Conservation (phyloP, 2,797 vertebrate genomes). For the Anabas testudineus region DNA sequence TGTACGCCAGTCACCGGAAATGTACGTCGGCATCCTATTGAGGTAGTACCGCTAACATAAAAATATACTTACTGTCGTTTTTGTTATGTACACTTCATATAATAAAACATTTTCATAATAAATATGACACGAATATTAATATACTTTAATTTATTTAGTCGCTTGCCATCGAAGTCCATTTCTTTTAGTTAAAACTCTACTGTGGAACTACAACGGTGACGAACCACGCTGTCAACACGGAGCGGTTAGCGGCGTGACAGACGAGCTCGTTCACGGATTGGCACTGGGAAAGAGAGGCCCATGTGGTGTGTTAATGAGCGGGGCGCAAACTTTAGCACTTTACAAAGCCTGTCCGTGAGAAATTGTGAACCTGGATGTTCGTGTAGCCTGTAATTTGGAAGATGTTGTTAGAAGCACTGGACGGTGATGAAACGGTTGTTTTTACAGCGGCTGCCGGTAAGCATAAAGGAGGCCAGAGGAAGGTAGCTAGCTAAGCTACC, state of each 20-base stretch:
- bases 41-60: neutral
- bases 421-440: constrained; percentile 78
- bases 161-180: fast-evolving
- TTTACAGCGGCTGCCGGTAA: constrained; percentile 80
- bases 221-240: constrained; percentile 11
- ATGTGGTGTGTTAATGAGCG: constrained; percentile 77
- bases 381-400: constrained; percentile 17
- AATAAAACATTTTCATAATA: fast-evolving
- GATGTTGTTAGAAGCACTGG: constrained; percentile 83
- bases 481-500: constrained; percentile 52
- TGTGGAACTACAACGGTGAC: constrained; percentile 13
- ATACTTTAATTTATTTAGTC: neutral
- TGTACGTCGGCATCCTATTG: constrained; percentile 39
- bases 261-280: constrained; percentile 32
- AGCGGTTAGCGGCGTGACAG: constrained; percentile 40
- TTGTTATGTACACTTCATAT: too few relatives aligned
- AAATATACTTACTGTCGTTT: too few relatives aligned
- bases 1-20: constrained; percentile 60
- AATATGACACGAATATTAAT: fast-evolving
- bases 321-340: constrained; percentile 52
- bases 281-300: constrained; percentile 72
- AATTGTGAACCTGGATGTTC: constrained; percentile 51
- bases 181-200: neutral
- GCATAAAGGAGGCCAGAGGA: constrained; percentile 46
- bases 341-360: constrained; percentile 21